Conservation (phyloP, 2,888 invertebrate genomes). For the Coecobrya sp. region DNA sequence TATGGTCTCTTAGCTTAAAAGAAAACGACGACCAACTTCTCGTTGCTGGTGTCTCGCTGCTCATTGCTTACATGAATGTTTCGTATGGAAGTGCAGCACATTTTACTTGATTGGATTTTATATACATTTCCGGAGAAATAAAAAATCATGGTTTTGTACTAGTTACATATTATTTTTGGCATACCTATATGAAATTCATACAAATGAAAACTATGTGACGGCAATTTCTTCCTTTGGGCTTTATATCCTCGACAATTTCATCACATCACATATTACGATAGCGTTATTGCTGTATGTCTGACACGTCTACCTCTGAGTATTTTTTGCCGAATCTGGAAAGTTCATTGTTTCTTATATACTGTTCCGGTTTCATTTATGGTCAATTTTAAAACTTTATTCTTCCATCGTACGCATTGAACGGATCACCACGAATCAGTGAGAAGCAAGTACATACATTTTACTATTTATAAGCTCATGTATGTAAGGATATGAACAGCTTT, state of each 20-base stretch:
- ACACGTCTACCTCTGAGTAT: no score
- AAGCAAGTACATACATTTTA: neutral
- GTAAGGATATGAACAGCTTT: neutral
- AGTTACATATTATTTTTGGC: neutral
- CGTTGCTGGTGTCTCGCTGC: neutral
- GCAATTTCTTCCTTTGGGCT: neutral
- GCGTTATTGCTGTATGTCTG: no score
- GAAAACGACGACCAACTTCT: constrained; percentile 9
- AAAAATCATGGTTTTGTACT: constrained; percentile 4
- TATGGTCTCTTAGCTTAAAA: neutral
- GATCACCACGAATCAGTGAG: neutral
- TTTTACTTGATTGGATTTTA: constrained; percentile 63
- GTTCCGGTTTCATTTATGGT: no score
- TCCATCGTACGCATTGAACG: no score
- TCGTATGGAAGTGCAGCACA: neutral
- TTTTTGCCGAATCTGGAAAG: no score
- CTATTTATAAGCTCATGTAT: no score
- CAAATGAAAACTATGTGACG: neutral
- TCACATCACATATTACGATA: no score
- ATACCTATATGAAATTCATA: neutral
- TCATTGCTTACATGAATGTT: constrained; percentile 28
- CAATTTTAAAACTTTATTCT: no score
- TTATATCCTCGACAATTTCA: no score
- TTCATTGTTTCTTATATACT: no score
- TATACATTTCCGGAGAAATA: constrained; percentile 47